A percentile compares a stretch with the other conserved stretches of the same genome.
Evolutionary conservation across 2,888 invertebrate species (phyloP).

Genomic region (Agriopis marginaria): DNA sequence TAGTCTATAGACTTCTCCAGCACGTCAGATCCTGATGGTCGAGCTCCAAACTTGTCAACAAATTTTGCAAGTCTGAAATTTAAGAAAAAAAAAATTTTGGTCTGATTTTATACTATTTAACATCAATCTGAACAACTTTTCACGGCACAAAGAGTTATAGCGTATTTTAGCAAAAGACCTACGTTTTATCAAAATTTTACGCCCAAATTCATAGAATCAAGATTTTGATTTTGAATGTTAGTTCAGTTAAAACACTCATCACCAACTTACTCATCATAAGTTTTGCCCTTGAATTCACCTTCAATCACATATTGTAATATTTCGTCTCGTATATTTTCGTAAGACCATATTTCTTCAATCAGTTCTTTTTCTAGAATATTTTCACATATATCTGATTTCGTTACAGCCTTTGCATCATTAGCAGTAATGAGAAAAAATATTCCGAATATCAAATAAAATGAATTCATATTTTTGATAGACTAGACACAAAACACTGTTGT

Average conservation of each 20-base stretch:
- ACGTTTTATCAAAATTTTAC: not conserved
- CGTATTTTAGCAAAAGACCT: not conserved
- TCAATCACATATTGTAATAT: constrained; percentile 83
- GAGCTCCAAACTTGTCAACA: constrained; percentile 87
- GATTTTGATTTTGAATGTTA: too few species aligned
- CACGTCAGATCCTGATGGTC: constrained; percentile 87
- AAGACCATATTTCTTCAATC: constrained; percentile 86
- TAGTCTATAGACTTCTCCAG: constrained; percentile 90
- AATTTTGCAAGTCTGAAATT: constrained; percentile 73
- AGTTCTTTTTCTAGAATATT: constrained; percentile 75
- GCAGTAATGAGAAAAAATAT: constrained; percentile 55
- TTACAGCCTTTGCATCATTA: constrained; percentile 61
- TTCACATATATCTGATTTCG: constrained; percentile 64
- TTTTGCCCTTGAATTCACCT: constrained; percentile 85
- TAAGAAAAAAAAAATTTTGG: too few species aligned
- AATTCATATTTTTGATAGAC: constrained; percentile 55
- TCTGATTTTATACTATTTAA: not conserved
- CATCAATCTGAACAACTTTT: not conserved
- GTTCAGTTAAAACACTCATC: not conserved
- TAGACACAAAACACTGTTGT: not conserved
- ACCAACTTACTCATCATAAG: constrained; percentile 82
- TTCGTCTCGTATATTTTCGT: constrained; percentile 77
- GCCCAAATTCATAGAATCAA: not conserved
- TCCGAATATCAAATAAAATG: constrained; percentile 52
- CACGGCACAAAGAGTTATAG: not conserved